Evolutionary conservation across 2,797 vertebrate genomes (phyloP).

Genomic region (Ptychadena robeensis): DNA sequence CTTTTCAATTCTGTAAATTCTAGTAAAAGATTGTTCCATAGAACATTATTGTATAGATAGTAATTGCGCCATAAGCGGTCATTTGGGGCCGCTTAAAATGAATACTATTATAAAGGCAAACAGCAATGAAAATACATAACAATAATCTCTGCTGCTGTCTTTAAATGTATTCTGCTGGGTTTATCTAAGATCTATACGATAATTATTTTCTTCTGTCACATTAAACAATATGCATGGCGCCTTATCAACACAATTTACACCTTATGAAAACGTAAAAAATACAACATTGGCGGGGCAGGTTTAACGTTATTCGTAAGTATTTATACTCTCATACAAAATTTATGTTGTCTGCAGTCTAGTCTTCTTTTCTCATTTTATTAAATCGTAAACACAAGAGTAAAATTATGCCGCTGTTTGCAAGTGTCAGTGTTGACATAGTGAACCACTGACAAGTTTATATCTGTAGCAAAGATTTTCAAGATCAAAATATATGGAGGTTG

Average conservation of each 20-base stretch:
- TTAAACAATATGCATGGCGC: constrained; percentile 20
- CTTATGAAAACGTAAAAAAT: neutral
- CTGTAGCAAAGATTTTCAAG: neutral
- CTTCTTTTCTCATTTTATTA: neutral
- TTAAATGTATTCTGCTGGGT: neutral
- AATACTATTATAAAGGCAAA: neutral
- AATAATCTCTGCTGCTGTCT: neutral
- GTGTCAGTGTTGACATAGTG: neutral
- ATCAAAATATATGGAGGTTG: neutral
- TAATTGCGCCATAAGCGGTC: neutral
- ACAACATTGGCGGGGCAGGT: neutral
- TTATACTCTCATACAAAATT: neutral
- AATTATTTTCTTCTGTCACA: constrained; percentile 13
- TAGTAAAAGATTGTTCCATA: neutral
- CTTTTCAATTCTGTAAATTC: neutral
- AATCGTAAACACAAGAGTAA: neutral
- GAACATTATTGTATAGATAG: neutral
- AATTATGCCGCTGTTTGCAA: neutral
- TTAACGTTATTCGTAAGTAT: neutral
- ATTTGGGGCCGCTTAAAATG: neutral
- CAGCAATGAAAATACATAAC: neutral
- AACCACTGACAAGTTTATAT: neutral
- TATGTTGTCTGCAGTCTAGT: neutral
- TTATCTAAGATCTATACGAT: neutral
- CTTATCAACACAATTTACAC: constrained; percentile 17